A percentile compares a stretch with the other conserved stretches of the same genome.
These are phyloP conservation scores for Bambusicola thoracicus DNA, from an alignment of 2,113 vertebrate species.

Conservation along the genomic window DNA sequence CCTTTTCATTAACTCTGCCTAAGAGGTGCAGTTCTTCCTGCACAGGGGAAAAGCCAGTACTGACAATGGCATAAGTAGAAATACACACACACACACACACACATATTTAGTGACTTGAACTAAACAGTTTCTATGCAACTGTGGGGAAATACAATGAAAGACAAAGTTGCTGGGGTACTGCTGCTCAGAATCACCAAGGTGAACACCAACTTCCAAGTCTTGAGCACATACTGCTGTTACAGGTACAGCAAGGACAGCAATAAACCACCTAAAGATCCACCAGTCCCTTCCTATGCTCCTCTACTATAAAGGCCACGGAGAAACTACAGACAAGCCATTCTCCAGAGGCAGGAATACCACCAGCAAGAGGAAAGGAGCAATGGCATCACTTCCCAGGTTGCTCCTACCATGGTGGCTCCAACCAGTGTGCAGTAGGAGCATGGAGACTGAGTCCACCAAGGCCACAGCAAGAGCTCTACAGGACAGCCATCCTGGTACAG, in stretches of 20 bases:
- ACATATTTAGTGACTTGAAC: neutral
- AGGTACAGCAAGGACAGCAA: neutral
- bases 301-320: neutral
- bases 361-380: neutral
- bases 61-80: neutral
- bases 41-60: neutral
- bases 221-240: neutral
- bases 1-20: neutral
- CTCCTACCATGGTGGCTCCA: neutral
- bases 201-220: neutral
- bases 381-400: neutral
- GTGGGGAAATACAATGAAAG: neutral
- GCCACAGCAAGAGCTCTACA: neutral
- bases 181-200: neutral
- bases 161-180: neutral
- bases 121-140: neutral
- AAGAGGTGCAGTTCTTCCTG: neutral
- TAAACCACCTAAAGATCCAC: neutral
- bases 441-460: rapidly evolving
- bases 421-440: neutral
- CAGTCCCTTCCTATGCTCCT: neutral
- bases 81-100: neutral
- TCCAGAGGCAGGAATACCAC: neutral
- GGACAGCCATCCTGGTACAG: neutral
- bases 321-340: neutral